Conservation (phyloP, 2,888 invertebrate species). For the Hirtodrosophila duncani region DNA sequence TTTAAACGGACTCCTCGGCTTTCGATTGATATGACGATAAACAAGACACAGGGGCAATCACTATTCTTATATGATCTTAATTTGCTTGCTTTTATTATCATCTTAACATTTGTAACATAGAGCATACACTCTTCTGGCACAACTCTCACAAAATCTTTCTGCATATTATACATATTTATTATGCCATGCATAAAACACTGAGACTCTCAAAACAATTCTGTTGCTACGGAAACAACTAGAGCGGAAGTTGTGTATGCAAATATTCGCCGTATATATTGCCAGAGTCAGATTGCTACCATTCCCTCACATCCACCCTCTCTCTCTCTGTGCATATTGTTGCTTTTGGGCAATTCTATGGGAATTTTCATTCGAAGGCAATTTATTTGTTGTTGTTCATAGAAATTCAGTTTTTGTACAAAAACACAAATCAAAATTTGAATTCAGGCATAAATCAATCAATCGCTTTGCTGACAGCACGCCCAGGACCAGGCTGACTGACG, state of each 20-base stretch:
- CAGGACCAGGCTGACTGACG: slow-evolving; percentile 46
- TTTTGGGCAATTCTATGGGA: no score
- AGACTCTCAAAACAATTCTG: slow-evolving; percentile 26
- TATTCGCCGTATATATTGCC: no score
- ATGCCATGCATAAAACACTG: slow-evolving; percentile 19
- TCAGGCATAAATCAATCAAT: slow-evolving; percentile 71
- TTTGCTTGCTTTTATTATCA: not conserved
- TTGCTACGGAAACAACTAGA: slow-evolving; percentile 35
- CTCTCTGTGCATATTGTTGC: not conserved
- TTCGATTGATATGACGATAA: no score
- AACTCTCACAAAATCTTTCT: not conserved
- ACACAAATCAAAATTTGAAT: slow-evolving; percentile 58
- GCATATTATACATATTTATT: slow-evolving; percentile 27
- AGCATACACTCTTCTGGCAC: slow-evolving; percentile 9
- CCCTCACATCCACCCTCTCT: not conserved
- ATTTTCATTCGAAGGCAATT: slow-evolving; percentile 16
- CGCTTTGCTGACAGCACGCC: slow-evolving; percentile 44
- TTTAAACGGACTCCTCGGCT: no score
- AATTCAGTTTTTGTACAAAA: slow-evolving; percentile 35
- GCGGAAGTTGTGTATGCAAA: slow-evolving; percentile 53
- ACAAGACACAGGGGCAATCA: no score
- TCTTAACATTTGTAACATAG: slow-evolving; percentile 3
- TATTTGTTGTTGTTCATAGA: slow-evolving; percentile 4
- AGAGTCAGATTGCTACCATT: not conserved
- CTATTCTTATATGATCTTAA: not conserved